Conservation (phyloP, 2,888 invertebrate species). For the Chaitophorus viminalis region DNA sequence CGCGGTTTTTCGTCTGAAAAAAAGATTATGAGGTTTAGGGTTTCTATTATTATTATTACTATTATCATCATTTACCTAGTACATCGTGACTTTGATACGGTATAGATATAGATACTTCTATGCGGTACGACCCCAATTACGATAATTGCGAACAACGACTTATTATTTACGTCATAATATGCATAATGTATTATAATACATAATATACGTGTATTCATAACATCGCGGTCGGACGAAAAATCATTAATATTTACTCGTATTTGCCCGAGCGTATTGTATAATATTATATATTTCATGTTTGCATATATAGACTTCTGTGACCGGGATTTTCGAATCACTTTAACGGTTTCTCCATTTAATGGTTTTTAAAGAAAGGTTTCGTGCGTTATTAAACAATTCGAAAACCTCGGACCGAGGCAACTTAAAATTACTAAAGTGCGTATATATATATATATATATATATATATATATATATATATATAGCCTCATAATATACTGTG, state of each 20-base stretch:
- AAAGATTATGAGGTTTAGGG: no score
- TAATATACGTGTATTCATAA: neutral
- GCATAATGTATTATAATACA: neutral
- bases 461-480: no score
- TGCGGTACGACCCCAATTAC: no score
- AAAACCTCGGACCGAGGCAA: neutral
- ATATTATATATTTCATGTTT: neutral
- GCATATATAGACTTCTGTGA: neutral
- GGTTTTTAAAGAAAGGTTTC: conserved; percentile 16
- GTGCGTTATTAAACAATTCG: neutral
- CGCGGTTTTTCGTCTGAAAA: no score
- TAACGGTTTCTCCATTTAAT: conserved; percentile 20
- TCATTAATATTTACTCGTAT: neutral
- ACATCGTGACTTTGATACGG: no score
- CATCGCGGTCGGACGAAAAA: neutral
- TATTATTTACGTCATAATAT: no score
- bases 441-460: no score
- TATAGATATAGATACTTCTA: no score
- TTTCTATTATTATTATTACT: no score
- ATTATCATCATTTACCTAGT: no score
- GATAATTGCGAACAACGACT: no score
- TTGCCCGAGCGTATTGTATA: neutral
- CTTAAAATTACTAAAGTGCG: neutral
- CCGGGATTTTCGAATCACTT: conserved; percentile 6
- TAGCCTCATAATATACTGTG: neutral